phyloP scores from a whole-genome alignment of 2,113 vertebrate genomes.

The Rhea americana region DNA sequence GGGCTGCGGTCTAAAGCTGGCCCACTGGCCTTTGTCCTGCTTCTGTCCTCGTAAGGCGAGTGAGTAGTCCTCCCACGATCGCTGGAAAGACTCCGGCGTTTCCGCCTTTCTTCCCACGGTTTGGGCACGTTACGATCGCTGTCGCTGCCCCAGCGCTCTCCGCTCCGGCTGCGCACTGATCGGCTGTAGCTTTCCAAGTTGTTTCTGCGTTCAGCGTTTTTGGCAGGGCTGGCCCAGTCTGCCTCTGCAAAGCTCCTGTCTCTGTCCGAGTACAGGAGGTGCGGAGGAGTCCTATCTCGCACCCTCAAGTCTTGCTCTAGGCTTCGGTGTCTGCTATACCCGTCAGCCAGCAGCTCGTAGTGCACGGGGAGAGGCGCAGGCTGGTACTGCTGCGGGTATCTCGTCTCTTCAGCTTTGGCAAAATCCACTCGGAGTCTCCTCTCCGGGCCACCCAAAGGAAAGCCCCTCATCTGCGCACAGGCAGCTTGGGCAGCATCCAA shows the following conservation, averaged over 20 bases:
- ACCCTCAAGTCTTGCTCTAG: constrained; percentile 89
- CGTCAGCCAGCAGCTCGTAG: constrained; percentile 87
- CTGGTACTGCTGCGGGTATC: constrained; percentile 84
- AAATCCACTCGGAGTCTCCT: constrained; percentile 94
- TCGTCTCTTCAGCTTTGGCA: constrained; percentile 92
- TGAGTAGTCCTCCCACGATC: constrained; percentile 79
- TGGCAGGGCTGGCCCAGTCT: constrained; percentile 88
- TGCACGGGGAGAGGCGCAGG: constrained; percentile 83
- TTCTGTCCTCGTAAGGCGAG: constrained; percentile 81
- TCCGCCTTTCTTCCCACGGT: constrained; percentile 84
- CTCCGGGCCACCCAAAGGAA: constrained; percentile 89
- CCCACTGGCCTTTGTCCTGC: constrained; percentile 79
- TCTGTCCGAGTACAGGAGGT: constrained; percentile 84
- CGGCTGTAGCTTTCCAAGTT: constrained; percentile 85
- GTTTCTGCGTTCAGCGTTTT: constrained; percentile 83
- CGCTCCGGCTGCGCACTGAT: constrained; percentile 86
- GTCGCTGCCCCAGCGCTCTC: constrained; percentile 89
- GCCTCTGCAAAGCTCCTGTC: constrained; percentile 85
- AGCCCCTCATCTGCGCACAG: constrained; percentile 96
- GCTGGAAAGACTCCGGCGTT: constrained; percentile 83
- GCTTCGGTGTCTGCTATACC: constrained; percentile 87
- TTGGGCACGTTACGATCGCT: constrained; percentile 77
- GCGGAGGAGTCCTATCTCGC: constrained; percentile 87
- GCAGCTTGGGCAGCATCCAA: constrained; percentile 94
- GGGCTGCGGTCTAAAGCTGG: constrained; percentile 86